A percentile compares a stretch with the other conserved stretches of the same genome.
Conservation (phyloP, 2,797 vertebrate species). For the Pelochelys cantorii region DNA sequence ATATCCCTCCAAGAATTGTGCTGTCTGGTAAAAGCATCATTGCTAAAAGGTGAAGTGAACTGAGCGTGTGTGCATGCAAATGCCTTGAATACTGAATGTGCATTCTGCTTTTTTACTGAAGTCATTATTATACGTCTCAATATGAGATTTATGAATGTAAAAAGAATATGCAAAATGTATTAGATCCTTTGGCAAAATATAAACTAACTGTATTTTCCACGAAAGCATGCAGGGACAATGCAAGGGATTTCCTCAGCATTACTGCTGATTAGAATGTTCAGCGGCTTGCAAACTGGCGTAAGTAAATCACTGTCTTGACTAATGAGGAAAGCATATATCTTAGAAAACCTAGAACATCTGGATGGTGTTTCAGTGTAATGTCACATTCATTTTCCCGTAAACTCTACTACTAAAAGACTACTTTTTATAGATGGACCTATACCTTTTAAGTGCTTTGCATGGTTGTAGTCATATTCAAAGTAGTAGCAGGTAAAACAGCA, state of each 20-base stretch:
- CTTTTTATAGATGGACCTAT: slow-evolving; percentile 26
- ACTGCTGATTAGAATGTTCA: slow-evolving; percentile 69
- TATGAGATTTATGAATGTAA: slow-evolving; percentile 32
- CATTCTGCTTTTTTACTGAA: slow-evolving; percentile 7
- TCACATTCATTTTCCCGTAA: slow-evolving; percentile 60
- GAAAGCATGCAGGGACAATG: slow-evolving; percentile 63
- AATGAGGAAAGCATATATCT: slow-evolving; percentile 73
- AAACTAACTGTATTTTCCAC: slow-evolving; percentile 60
- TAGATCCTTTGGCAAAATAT: slow-evolving; percentile 39
- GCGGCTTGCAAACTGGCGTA: slow-evolving; percentile 63
- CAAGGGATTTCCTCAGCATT: slow-evolving; percentile 54
- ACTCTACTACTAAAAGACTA: slow-evolving; percentile 17
- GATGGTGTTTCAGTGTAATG: slow-evolving; percentile 66
- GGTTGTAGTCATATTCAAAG: neutral
- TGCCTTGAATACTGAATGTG: neutral
- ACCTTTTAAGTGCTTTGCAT: slow-evolving; percentile 24
- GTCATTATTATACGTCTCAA: neutral
- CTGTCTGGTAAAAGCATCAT: neutral
- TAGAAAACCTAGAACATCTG: slow-evolving; percentile 67
- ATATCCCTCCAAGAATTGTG: fast-evolving
- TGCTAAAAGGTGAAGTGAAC: neutral
- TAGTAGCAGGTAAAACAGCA: fast-evolving
- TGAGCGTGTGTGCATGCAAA: neutral
- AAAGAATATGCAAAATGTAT: slow-evolving; percentile 66
- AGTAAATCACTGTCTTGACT: slow-evolving; percentile 72